Evolutionary conservation across 2,888 invertebrate genomes (phyloP).

Genomic region (Lamellibrachia satsuma): DNA sequence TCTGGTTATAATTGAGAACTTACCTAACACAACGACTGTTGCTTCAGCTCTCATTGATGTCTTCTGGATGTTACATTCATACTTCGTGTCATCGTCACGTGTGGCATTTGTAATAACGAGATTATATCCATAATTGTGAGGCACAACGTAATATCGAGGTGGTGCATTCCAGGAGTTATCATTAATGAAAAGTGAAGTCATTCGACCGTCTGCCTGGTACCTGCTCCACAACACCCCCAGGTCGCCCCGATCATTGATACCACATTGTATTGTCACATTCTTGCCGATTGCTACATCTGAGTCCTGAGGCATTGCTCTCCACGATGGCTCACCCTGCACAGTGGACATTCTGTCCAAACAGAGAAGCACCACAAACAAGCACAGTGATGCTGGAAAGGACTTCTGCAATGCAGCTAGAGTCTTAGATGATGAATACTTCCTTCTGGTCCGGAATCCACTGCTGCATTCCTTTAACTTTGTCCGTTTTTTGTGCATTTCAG

Average conservation of each 20-base stretch:
- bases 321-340: background rate
- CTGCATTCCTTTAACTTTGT: constrained; percentile 9
- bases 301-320: background rate
- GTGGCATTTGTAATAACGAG: background rate
- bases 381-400: background rate
- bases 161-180: background rate
- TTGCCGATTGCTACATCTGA: background rate
- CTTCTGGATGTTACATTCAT: constrained; percentile 12
- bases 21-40: background rate
- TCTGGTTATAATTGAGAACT: background rate
- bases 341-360: background rate
- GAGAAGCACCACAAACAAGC: background rate
- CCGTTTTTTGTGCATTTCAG: background rate
- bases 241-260: background rate
- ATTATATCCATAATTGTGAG: constrained; percentile 1
- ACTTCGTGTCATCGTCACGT: background rate
- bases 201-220: background rate
- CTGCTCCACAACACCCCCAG: background rate
- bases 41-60: background rate
- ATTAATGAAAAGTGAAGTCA: background rate
- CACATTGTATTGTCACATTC: background rate
- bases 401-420: background rate
- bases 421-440: background rate
- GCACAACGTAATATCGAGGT: background rate
- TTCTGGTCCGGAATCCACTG: background rate